Conservation (phyloP, 2,113 vertebrate genomes). For the Setophaga coronata region DNA sequence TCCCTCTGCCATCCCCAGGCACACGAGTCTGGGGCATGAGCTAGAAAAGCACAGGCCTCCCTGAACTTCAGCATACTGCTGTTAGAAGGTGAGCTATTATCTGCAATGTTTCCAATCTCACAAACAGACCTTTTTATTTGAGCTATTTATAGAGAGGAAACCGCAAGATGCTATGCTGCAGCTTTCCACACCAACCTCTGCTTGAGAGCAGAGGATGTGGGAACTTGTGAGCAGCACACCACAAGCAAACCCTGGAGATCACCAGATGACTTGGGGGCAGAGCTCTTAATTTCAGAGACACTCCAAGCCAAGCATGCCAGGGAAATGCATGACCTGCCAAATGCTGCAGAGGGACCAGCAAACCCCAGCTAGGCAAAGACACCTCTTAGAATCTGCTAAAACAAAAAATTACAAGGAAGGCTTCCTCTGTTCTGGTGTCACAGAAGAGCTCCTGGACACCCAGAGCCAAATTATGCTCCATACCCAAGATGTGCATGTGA, state of each 20-base stretch:
- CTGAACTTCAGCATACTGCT: neutral
- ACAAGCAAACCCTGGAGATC: neutral
- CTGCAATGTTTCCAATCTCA: neutral
- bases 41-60: neutral
- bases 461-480: neutral
- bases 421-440: neutral
- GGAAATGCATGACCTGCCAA: neutral
- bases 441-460: neutral
- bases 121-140: neutral
- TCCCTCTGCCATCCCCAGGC: neutral
- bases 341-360: neutral
- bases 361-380: neutral
- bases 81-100: neutral
- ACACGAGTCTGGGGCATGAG: neutral
- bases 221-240: neutral
- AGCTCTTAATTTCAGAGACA: neutral
- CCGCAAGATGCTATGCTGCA: neutral
- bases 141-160: neutral
- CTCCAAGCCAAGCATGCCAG: neutral
- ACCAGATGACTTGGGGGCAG: neutral
- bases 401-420: neutral
- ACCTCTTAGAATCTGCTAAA: neutral
- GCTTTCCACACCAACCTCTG: neutral
- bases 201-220: neutral
- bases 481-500: neutral